Base-by-base conservation (phyloP, 2,797 vertebrate genomes). In the Spinibarbus caldwelli region DNA sequence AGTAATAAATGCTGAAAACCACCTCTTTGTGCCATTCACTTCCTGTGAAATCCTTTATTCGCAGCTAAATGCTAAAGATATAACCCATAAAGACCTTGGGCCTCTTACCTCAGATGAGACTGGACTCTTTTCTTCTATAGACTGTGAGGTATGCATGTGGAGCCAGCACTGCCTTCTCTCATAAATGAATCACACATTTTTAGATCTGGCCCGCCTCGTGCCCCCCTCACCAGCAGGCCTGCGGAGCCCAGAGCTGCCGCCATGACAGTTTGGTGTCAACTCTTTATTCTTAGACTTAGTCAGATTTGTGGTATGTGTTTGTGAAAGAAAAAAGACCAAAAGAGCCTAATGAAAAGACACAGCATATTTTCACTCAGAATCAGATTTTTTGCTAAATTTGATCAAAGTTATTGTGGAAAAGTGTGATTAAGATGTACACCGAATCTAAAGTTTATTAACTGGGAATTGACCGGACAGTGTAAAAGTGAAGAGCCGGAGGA, bases 211-310 rank as follows among this genome's bases (percentile, higher is more conserved):
- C 87, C 89, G 79, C 80, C 86, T 91, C 83, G 83, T 86, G 82
- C 90, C 89, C 85, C 87, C 84, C 90, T 87, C 85, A 80, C 88
- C 87, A 88, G 91, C 88, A 87, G 89, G 82, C 52, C 49, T 77
- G 76, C 83, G 70, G 87, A 88, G 80, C 89, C 93, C 92, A 93
- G 89, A 90, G 91, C 89, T 89, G 92, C 89, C 91, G 90, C 92
- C 92, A 90, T 94, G 94, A 95, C 94, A 95, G 94, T 95, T 94
- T 95, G 94, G 95, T 96, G 95, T 94, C 94, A 95, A 89, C 90
- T 93, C 80, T 90, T 93, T 93, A 92, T 93, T 94, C 91, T 90
- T 91, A 92, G 93, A 88, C 92, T 85, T 89, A 62, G 84, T 91
- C 90, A 94, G 92, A 93, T 68, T 85, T 87, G 78, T 83, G 41